Percentiles rank a stretch among this genome's conserved stretches.
phyloP scores from a whole-genome alignment of 2,113 vertebrate genomes.

The Colistium nudipinnis region DNA sequence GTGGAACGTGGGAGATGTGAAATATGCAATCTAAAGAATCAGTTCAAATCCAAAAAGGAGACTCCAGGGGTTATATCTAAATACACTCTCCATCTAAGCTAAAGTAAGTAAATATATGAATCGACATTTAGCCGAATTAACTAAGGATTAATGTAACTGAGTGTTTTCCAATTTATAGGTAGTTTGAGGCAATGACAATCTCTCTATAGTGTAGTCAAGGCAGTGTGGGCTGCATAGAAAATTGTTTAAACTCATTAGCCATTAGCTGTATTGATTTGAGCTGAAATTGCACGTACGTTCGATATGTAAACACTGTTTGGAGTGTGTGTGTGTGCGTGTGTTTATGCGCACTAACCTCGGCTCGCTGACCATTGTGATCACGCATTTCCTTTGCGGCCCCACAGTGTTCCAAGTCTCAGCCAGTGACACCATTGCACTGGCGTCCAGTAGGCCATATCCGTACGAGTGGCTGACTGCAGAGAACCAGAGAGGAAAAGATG shows the following conservation, averaged over 20 bases:
- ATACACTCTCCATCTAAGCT: background rate
- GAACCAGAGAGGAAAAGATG: constrained; percentile 28
- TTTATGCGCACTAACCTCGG: constrained; percentile 83
- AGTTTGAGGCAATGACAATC: background rate
- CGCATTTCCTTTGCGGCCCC: constrained; percentile 90
- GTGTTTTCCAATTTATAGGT: too few relatives aligned
- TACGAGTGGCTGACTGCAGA: constrained; percentile 95
- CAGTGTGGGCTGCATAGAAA: constrained; percentile 3
- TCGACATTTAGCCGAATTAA: background rate
- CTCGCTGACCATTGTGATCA: constrained; percentile 87
- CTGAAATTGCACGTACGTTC: background rate
- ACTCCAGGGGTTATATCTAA: background rate
- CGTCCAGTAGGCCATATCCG: constrained; percentile 93
- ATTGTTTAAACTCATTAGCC: background rate
- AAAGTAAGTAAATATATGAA: background rate
- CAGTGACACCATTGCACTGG: constrained; percentile 88
- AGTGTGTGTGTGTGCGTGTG: background rate
- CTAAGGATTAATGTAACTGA: too few relatives aligned
- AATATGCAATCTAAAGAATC: background rate
- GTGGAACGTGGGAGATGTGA: background rate
- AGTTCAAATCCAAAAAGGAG: background rate
- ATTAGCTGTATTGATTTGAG: constrained; percentile 7
- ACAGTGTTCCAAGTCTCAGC: constrained; percentile 92
- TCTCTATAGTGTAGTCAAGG: background rate
- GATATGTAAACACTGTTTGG: too few relatives aligned